Evolutionary conservation across 1,140 invertebrate genomes (phyloP).

Genomic region (Hesperophylax magnus): DNA sequence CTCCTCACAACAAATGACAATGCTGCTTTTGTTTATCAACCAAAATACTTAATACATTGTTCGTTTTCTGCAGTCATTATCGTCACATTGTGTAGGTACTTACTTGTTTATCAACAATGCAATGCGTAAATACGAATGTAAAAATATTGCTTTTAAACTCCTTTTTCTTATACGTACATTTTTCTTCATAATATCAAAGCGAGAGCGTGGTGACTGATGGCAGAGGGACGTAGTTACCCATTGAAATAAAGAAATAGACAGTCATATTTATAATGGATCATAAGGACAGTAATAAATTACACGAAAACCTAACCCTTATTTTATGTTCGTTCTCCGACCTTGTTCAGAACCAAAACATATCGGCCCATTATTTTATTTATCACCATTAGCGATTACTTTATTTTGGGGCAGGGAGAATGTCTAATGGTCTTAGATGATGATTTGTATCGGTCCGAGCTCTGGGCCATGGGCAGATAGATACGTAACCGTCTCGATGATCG

Average conservation of each 20-base stretch:
- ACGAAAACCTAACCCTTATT: neutral
- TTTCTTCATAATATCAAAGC: too few relatives aligned
- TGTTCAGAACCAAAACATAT: slow-evolving; percentile 15
- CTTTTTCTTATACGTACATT: too few relatives aligned
- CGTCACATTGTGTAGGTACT: too few relatives aligned
- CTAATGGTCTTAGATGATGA: slow-evolving; percentile 34
- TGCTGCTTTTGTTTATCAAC: neutral
- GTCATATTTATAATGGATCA: neutral
- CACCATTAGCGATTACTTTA: slow-evolving; percentile 43
- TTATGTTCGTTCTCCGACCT: neutral
- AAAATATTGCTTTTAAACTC: too few relatives aligned
- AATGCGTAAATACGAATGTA: too few relatives aligned
- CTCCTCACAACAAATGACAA: neutral
- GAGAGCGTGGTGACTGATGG: too few relatives aligned
- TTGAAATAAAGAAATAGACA: neutral
- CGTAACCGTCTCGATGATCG: neutral
- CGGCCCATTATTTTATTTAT: slow-evolving; percentile 27
- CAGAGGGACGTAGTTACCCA: too few relatives aligned
- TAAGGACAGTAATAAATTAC: slow-evolving; percentile 16
- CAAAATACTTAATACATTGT: slow-evolving; percentile 4
- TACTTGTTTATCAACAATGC: too few relatives aligned
- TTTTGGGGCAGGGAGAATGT: slow-evolving; percentile 31
- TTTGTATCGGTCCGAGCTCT: neutral
- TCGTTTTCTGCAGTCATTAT: neutral
- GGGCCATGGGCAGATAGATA: neutral